Evolutionary conservation across 2,797 vertebrate species (phyloP).

Genomic region (Sitta carolinensis): DNA sequence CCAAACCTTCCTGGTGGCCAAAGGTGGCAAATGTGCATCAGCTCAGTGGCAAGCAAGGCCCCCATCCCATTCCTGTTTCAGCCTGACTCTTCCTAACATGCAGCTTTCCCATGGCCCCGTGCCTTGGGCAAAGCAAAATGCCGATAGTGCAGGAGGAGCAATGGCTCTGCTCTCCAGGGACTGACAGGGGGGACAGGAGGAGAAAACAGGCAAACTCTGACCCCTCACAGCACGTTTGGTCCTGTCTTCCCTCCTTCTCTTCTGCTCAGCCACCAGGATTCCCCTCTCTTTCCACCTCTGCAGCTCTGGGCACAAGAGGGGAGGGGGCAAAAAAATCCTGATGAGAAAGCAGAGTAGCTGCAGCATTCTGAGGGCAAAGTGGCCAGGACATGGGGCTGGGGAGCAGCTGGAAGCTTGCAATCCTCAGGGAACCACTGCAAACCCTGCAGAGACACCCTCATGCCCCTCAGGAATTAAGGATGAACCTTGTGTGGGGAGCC

Average conservation of each 20-base stretch:
- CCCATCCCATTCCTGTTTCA: background rate
- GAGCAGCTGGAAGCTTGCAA: background rate
- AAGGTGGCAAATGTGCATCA: background rate
- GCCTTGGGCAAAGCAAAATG: background rate
- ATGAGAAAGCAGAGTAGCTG: background rate
- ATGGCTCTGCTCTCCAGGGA: background rate
- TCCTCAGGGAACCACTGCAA: background rate
- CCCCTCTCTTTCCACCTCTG: background rate
- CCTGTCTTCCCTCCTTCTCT: background rate
- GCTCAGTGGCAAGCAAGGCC: background rate
- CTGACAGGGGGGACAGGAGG: background rate
- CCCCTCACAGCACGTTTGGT: background rate
- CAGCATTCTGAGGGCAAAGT: background rate
- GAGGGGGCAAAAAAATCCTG: background rate
- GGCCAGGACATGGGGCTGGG: background rate
- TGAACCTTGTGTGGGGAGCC: background rate
- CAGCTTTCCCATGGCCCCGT: background rate
- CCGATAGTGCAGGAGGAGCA: background rate
- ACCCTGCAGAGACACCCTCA: background rate
- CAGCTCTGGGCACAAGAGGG: background rate
- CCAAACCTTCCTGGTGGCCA: background rate
- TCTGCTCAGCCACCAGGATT: background rate
- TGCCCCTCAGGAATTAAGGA: background rate
- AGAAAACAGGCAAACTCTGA: background rate
- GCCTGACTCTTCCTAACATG: background rate